Evolutionary conservation across 2,113 vertebrate species (phyloP), one percentile per base, ranked within the genome.

Genomic region (Tetrax tetrax): DNA sequence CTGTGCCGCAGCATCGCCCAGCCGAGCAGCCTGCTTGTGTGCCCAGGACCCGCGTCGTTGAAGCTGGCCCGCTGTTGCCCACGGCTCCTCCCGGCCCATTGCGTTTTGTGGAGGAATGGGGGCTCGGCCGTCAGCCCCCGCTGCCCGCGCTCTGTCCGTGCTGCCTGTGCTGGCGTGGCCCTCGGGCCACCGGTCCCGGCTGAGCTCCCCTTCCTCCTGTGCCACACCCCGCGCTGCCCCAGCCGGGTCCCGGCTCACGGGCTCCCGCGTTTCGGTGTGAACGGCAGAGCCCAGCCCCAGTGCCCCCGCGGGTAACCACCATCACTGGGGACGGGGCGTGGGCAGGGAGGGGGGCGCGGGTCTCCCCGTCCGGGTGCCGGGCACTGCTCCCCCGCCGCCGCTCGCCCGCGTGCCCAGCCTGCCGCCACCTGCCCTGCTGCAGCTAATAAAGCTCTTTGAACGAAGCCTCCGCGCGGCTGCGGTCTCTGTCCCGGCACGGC

Each of bases 381-480:
- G 79, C 1, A 0, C 94, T 37, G 61, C 66, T 71, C 53, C 72
- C 93, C 82, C 50, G 57, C 89, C 21, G 2, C 61, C 61, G 3
- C 86, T 95, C 35, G 8, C 79, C 81, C 83, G 56, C 41, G 64
- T 54, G 64, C 23, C 92, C 91, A 83, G 50, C 95, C 97, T 57
- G 90, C 94, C 65, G 50, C 92, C 91, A 92, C 95, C 97, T 97
- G 96, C 92, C 96, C 91, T 87, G 95, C 97, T 88, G 97, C 95
- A 94, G 89, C 89, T 93, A 98, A 98, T 98, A 98, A 98, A 98
- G 97, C 68, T 76, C 94, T 96, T 98, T 97, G 93, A 96, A 97
- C 2, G n/a, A 94, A 88, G 11, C 29, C 47, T 17, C 48, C 24
- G 38, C 0, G 2, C 14, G 25, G 71, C 33, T 31, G 87, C 0